These are phyloP conservation scores for Parascotia fuliginaria DNA, from an alignment of 2,888 invertebrate genomes.

Conservation along the genomic window DNA sequence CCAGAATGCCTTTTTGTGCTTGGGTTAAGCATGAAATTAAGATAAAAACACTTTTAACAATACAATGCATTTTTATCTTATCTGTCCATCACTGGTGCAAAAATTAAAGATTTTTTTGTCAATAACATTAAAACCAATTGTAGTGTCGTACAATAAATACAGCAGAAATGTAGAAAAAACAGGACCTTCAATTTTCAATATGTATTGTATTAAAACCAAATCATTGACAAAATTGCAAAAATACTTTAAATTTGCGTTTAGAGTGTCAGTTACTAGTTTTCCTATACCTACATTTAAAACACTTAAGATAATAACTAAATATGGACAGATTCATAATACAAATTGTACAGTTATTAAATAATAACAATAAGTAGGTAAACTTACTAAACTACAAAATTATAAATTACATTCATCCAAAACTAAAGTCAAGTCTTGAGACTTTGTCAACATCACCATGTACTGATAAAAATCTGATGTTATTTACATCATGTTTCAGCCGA, in stretches of 20 bases:
- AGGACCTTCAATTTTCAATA: too few species aligned
- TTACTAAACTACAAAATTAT: too few species aligned
- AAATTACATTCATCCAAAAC: slow-evolving; percentile 39
- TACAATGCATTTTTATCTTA: too few species aligned
- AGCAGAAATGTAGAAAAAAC: too few species aligned
- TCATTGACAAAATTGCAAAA: slow-evolving; percentile 1
- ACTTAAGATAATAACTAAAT: slow-evolving; percentile 10
- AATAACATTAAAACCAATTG: too few species aligned
- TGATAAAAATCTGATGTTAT: slow-evolving; percentile 58
- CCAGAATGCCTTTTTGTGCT: too few species aligned
- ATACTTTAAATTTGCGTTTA: too few species aligned
- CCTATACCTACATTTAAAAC: background rate
- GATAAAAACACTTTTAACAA: too few species aligned
- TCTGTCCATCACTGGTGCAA: too few species aligned
- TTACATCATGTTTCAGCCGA: slow-evolving; percentile 51
- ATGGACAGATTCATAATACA: slow-evolving; percentile 34
- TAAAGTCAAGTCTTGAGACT: slow-evolving; percentile 53
- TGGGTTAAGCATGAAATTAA: too few species aligned
- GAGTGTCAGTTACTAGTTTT: background rate
- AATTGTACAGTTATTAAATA: background rate
- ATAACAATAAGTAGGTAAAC: background rate
- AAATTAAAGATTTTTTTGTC: too few species aligned
- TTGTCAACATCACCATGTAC: slow-evolving; percentile 60
- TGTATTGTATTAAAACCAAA: too few species aligned
- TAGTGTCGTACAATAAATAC: background rate